A percentile compares a stretch with the other conserved stretches of the same genome.
Evolutionary conservation across 2,888 invertebrate species (phyloP).

Genomic region (Tiliacea aurago): DNA sequence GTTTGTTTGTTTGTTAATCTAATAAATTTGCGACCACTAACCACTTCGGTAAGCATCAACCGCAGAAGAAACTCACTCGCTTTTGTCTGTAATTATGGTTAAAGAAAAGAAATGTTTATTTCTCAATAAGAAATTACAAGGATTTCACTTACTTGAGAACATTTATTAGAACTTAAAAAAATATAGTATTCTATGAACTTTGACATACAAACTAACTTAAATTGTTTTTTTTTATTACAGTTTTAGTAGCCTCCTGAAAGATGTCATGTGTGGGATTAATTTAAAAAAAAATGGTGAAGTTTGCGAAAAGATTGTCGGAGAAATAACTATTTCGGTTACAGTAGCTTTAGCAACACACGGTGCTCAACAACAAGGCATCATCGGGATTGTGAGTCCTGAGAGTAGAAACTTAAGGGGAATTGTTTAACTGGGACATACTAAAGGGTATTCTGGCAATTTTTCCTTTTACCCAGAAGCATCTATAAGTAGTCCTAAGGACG

Average conservation of each 20-base stretch:
- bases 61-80: background rate
- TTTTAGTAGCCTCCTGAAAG: background rate
- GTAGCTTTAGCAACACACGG: background rate
- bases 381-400: background rate
- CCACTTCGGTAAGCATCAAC: background rate
- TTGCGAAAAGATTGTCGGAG: background rate
- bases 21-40: constrained; percentile 6
- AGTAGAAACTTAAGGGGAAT: background rate
- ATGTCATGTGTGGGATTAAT: background rate
- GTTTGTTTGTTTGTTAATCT: constrained; percentile 19
- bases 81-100: background rate
- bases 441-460: background rate
- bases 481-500: background rate
- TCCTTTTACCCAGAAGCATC: background rate
- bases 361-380: background rate
- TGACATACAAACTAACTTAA: too few relatives aligned
- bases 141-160: too few relatives aligned
- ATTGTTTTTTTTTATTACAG: too few relatives aligned
- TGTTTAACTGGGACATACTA: background rate
- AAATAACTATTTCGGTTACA: background rate
- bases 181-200: too few relatives aligned
- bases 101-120: too few relatives aligned
- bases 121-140: too few relatives aligned
- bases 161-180: too few relatives aligned
- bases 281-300: background rate